Percentiles rank a stretch among this genome's conserved stretches.
phyloP scores from a whole-genome alignment of 1,140 invertebrate genomes.

The Drosophila serrata region DNA sequence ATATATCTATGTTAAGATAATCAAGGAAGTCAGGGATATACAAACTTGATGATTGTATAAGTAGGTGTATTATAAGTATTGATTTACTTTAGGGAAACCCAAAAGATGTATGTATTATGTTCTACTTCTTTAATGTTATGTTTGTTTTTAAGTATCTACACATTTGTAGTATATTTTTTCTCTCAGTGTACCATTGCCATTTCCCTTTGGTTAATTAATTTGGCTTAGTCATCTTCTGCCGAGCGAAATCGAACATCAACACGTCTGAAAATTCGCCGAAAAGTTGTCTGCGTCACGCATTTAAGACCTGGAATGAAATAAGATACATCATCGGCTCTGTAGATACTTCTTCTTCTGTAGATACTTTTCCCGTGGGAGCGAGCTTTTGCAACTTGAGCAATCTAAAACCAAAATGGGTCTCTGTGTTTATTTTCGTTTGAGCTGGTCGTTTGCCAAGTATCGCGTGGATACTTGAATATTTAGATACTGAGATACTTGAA shows the following conservation, averaged over 20 bases:
- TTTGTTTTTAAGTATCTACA: background rate
- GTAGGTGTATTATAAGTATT: background rate
- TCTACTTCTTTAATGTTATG: no score
- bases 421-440: slow-evolving; percentile 3
- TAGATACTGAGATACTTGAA: background rate
- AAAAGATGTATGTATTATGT: background rate
- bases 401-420: background rate
- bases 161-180: background rate
- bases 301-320: slow-evolving; percentile 1
- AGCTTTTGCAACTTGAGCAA: slow-evolving; percentile 7
- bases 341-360: background rate
- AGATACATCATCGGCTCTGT: slow-evolving; percentile 23
- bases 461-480: slow-evolving; percentile 14
- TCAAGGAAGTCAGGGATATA: background rate
- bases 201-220: slow-evolving; percentile 12
- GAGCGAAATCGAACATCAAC: slow-evolving; percentile 19
- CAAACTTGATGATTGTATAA: background rate
- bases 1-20: background rate
- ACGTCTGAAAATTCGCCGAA: slow-evolving; percentile 44
- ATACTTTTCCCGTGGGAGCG: slow-evolving; percentile 14
- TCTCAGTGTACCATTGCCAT: background rate
- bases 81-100: background rate
- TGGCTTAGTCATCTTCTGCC: slow-evolving; percentile 31
- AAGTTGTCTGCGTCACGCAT: slow-evolving; percentile 34
- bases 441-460: slow-evolving; percentile 4